phyloP scores from a whole-genome alignment of 2,113 vertebrate genomes.

The Ursus arctos region DNA sequence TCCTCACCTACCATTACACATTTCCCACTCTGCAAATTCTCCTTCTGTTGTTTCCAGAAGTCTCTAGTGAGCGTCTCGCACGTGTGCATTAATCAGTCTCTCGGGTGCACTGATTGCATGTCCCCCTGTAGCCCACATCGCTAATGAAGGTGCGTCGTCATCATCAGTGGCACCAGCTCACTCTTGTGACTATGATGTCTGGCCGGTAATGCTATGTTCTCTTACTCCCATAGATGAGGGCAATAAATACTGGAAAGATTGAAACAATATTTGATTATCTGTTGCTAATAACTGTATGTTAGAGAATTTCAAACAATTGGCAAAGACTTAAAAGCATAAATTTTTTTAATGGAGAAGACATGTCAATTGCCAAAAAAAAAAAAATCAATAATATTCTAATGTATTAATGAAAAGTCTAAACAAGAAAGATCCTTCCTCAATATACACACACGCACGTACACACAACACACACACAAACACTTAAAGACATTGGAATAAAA shows the following conservation, averaged over 20 bases:
- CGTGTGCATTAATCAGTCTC: not conserved
- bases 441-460: not conserved
- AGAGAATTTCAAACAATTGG: conserved; percentile 30
- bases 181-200: not conserved
- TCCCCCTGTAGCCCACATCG: not conserved
- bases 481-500: not conserved
- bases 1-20: not conserved
- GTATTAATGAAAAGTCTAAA: not conserved
- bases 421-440: not conserved
- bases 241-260: conserved; percentile 1
- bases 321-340: not conserved
- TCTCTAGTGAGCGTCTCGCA: not conserved
- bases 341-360: conserved; percentile 52
- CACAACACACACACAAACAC: not conserved
- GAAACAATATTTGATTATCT: conserved; percentile 22
- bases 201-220: not conserved
- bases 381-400: not conserved
- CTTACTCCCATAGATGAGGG: not conserved
- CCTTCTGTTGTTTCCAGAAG: conserved; percentile 5
- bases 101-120: not conserved
- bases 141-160: not conserved
- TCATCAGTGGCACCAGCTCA: not conserved
- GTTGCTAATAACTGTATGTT: not conserved
- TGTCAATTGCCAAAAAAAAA: not conserved
- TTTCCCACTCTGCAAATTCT: conserved; percentile 16